Conservation (phyloP, 2,888 invertebrate genomes). For the Furcula furcula region DNA sequence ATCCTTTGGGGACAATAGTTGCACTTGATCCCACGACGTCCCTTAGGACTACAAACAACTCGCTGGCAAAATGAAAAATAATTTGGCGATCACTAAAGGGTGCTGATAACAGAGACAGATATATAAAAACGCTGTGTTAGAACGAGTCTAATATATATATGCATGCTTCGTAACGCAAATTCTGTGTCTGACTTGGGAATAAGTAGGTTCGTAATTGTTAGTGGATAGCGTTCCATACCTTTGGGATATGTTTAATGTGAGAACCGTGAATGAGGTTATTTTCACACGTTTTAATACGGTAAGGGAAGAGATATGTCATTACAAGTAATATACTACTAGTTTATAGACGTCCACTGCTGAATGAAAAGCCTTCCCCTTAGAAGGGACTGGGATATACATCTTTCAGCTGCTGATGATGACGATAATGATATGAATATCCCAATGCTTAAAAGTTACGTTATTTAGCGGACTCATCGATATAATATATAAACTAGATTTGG, state of each 20-base stretch:
- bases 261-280: slow-evolving; percentile 34
- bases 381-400: too few species aligned
- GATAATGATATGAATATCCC: too few species aligned
- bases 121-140: slow-evolving; percentile 16
- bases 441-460: too few species aligned
- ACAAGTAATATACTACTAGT: too few species aligned
- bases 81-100: slow-evolving; percentile 52
- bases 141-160: slow-evolving; percentile 21
- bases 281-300: slow-evolving; percentile 46
- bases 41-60: slow-evolving; percentile 60
- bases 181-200: slow-evolving; percentile 14
- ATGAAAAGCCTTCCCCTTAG: too few species aligned
- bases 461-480: too few species aligned
- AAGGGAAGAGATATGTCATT: too few species aligned
- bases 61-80: slow-evolving; percentile 75
- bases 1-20: slow-evolving; percentile 46
- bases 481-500: too few species aligned
- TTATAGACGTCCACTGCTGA: too few species aligned
- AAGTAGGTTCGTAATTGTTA: slow-evolving; percentile 30
- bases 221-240: slow-evolving; percentile 40
- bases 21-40: slow-evolving; percentile 64
- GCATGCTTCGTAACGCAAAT: slow-evolving; percentile 6
- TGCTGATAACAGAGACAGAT: slow-evolving; percentile 25
- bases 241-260: slow-evolving; percentile 56
- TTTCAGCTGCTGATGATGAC: too few species aligned